Evolutionary conservation across 2,888 invertebrate species (phyloP), one percentile per base, ranked within the genome.

Genomic region (Colletes collaris): DNA sequence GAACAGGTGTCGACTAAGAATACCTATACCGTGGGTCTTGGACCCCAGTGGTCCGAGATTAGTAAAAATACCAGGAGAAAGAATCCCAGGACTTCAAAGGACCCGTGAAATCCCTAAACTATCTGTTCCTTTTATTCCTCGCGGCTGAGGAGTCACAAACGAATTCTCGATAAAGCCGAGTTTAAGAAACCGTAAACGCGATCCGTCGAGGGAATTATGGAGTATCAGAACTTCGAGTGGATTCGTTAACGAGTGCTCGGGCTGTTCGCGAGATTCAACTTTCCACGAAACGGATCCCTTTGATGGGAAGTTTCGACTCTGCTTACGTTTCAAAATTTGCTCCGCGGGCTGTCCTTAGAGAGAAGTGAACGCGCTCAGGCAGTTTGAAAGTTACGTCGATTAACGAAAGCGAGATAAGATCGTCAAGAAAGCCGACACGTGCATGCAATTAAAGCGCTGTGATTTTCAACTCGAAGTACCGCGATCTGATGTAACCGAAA

Each of bases 1-100:
- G 71, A 79, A 71, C 79, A 79, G 66, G 78, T 71, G 79, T 67
- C 63, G 71, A 66, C 62, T 16, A 49, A 66, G 70, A 62, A 69
- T 78, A 78, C 37, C n/a, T 16, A 2, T 10, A 5, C 10, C 2
- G 60, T 16, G 16, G n/a, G 5, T 7, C 49, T 4, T 4, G 44
- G 44, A 27, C 40, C 50, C 13, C 53, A 3, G 13, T 1, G 40
- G 6, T 16, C 50, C n/a, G 37, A 56, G 55, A 63, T 63, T 74
- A 62, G 44, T n/a, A 6, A 10, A 56, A 50, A 58, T 40, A 19
- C 11, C n/a, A 6, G 0, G 3, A 1, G 8, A 13, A 13, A 16
- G 53, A 75, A 58, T 68, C 37, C 53, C 4, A 4, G 6, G 40
- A 49, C 67, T 64, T 63, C 46, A 53, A 27, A 40, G n/a, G 11